phyloP scores from a whole-genome alignment of 2,113 vertebrate genomes.

The Gnathochromis pfefferi region DNA sequence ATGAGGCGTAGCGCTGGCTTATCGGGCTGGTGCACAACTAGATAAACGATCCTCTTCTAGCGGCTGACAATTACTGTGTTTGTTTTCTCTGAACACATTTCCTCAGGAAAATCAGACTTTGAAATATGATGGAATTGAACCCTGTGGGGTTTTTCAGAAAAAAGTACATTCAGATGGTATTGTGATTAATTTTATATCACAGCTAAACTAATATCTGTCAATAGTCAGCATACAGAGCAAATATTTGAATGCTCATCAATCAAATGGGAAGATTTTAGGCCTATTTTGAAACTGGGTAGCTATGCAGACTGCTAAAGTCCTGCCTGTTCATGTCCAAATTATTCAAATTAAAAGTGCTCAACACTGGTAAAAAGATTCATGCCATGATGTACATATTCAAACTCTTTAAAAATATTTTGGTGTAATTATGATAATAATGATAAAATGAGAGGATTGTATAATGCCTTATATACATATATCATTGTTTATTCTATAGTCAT shows the following conservation, averaged over 20 bases:
- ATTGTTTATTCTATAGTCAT: background rate
- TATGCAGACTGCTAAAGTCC: background rate
- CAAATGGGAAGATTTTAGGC: background rate
- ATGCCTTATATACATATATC: background rate
- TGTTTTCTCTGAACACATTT: background rate
- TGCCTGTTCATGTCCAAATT: background rate
- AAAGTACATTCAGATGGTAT: background rate
- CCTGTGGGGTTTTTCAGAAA: background rate
- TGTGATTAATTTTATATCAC: background rate
- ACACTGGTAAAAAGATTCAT: background rate
- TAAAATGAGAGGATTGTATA: background rate
- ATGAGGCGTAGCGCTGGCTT: background rate
- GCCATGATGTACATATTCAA: background rate
- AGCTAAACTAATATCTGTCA: background rate
- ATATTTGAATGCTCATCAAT: background rate
- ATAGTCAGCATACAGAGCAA: background rate
- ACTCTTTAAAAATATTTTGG: background rate
- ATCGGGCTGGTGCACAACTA: background rate
- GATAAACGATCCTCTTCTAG: background rate
- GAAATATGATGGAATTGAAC: background rate
- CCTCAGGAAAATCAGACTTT: background rate
- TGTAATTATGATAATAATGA: background rate
- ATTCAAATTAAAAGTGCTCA: background rate
- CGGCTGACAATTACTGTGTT: background rate
- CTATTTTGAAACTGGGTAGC: background rate